Percentiles rank a stretch among this genome's conserved stretches.
Evolutionary conservation across 2,797 vertebrate genomes (phyloP).

Genomic region (Chanos chanos): DNA sequence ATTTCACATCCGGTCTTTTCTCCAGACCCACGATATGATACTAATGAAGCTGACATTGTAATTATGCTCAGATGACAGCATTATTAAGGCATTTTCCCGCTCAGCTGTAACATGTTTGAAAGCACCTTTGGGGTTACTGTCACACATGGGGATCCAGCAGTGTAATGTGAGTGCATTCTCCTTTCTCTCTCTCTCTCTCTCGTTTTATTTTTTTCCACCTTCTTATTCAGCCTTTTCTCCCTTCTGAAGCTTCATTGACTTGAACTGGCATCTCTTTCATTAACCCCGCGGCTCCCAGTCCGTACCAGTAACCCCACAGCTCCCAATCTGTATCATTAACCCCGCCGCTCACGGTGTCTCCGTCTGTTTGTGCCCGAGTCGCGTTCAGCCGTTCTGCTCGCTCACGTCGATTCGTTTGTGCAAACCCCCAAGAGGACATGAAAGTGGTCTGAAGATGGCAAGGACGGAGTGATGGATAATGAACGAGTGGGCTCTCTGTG

Average conservation of each 20-base stretch:
- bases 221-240: background rate
- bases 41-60: too few relatives aligned
- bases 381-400: constrained; percentile 28
- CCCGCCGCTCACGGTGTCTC: background rate
- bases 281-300: background rate
- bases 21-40: too few relatives aligned
- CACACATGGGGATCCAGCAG: too few relatives aligned
- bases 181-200: too few relatives aligned
- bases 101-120: too few relatives aligned
- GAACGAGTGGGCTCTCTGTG: constrained; percentile 6
- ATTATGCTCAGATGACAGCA: too few relatives aligned
- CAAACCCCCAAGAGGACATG: constrained; percentile 9
- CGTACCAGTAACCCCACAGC: background rate
- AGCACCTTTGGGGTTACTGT: too few relatives aligned
- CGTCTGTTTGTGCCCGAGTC: constrained; percentile 10
- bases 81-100: too few relatives aligned
- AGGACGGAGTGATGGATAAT: constrained; percentile 22
- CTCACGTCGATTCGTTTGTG: constrained; percentile 24
- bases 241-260: background rate
- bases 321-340: background rate
- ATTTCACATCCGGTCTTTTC: too few relatives aligned
- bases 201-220: background rate
- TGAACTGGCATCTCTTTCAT: background rate
- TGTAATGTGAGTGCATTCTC: too few relatives aligned
- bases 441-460: constrained; percentile 24